Base-by-base conservation (phyloP, 2,113 vertebrate genomes). In the Rhynchomys soricoides region DNA sequence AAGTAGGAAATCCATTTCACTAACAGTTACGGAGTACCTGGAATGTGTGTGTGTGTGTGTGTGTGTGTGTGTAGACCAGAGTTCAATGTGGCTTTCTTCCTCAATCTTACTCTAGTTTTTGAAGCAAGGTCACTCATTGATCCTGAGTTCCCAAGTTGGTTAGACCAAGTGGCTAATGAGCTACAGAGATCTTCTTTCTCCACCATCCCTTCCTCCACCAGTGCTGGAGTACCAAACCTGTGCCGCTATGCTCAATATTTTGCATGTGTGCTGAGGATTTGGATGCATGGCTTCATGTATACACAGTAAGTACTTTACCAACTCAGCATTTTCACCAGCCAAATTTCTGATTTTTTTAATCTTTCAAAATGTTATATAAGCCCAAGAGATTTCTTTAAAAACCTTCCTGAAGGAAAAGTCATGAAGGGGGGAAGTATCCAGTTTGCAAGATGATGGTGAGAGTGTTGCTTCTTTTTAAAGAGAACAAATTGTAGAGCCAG, bases 1-100 rank as follows among this genome's bases (percentile, higher is more conserved):
- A 43, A 94, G 87, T 81, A 75, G 87, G 81, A 97, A 96, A 89
- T 92, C 52, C 62, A 85, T 95, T 96, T 91, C 64, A 82, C 78
- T 74, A 88, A 77, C 50, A 55, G 7, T 8, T 68, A 22, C 70
- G 48, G 70, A 96, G 97, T 90, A 83, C 90, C 64, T 74, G 59
- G 59, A 78, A 10, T n/a, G 5, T 52, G 29, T 52, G 16, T 78
- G 29, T 34, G 77, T 19, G 29, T 48, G 26, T 16, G n/a, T 1
- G 10, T 11, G 70, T 1, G 40, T 5, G 17, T 82, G 21, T 57
- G 37, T 11, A 57, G 26, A 40, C 15, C 7, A 64, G 57, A 45
- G 26, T 29, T 34, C 26, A 85, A 45, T 31, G 4, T 85, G 24
- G 1, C 16, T 24, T 1, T 83, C 81, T 85, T 45, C 26, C 4